Evolutionary conservation across 1,140 invertebrate genomes (phyloP).

Genomic region (Tetragnatha versicolor): DNA sequence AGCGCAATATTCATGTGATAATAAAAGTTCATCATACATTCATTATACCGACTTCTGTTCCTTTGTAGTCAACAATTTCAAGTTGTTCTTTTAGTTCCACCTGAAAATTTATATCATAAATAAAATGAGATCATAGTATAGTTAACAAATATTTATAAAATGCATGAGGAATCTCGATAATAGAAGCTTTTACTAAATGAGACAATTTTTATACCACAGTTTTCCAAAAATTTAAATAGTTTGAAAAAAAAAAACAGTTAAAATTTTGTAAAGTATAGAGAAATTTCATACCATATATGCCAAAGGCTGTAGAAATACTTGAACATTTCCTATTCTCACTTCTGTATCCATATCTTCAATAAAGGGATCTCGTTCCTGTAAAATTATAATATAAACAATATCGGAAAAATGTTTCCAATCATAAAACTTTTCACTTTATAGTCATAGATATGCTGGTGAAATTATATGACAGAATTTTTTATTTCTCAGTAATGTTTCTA

Average conservation of each 20-base stretch:
- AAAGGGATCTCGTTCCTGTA: constrained; percentile 72
- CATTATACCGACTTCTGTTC: constrained; percentile 68
- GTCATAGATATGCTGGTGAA: too few relatives aligned
- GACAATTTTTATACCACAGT: too few relatives aligned
- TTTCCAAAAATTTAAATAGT: neutral
- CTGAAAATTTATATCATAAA: constrained; percentile 59
- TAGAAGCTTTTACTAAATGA: too few relatives aligned
- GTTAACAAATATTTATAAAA: neutral
- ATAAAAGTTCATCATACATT: too few relatives aligned
- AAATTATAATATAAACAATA: constrained; percentile 20
- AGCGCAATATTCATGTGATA: too few relatives aligned
- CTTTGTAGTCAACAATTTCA: constrained; percentile 68
- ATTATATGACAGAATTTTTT: neutral
- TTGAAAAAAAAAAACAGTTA: neutral
- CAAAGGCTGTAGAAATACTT: constrained; percentile 69
- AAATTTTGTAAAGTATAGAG: neutral
- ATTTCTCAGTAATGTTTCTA: too few relatives aligned
- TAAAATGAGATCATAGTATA: neutral
- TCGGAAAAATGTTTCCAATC: too few relatives aligned
- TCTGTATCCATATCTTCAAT: constrained; percentile 69
- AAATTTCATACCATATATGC: constrained; percentile 66
- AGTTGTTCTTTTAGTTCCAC: constrained; percentile 69
- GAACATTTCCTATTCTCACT: constrained; percentile 70
- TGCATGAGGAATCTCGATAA: too few relatives aligned
- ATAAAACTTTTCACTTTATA: too few relatives aligned